A percentile compares a stretch with the other conserved stretches of the same genome.
These are phyloP conservation scores for Cinclus mexicanus DNA, from an alignment of 2,113 vertebrate genomes.

Conservation along the genomic window DNA sequence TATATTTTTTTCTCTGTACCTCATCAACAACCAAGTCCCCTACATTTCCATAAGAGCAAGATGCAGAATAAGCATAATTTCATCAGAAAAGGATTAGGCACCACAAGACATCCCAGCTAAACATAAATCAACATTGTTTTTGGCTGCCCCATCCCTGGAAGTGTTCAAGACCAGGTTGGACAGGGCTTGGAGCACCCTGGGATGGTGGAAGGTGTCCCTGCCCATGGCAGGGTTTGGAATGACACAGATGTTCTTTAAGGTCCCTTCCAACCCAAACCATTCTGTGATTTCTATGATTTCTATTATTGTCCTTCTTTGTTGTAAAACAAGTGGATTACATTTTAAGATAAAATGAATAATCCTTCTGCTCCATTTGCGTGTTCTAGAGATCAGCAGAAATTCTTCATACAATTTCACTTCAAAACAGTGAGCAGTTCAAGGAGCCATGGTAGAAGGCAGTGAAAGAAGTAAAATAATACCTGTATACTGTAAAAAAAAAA, in stretches of 20 bases:
- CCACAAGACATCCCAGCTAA: neutral
- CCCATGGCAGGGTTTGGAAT: neutral
- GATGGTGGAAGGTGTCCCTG: neutral
- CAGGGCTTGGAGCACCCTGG: neutral
- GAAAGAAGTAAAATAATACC: neutral
- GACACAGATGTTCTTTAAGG: neutral
- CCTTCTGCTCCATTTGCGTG: neutral
- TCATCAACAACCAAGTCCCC: neutral
- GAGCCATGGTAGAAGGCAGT: neutral
- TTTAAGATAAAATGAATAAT: neutral
- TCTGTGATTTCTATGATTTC: neutral
- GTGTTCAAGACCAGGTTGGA: neutral
- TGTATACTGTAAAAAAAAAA: neutral
- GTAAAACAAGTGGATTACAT: neutral
- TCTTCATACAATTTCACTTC: neutral
- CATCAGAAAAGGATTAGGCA: neutral
- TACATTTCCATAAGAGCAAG: neutral
- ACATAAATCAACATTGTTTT: neutral
- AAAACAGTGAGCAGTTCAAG: neutral
- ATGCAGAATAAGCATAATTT: neutral
- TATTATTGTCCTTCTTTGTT: neutral
- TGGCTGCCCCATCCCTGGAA: neutral
- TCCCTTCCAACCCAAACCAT: neutral
- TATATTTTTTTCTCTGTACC: neutral
- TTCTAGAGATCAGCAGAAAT: neutral